Evolutionary conservation across 1,140 invertebrate species (phyloP).

Genomic region (Drosophila pruinosa): DNA sequence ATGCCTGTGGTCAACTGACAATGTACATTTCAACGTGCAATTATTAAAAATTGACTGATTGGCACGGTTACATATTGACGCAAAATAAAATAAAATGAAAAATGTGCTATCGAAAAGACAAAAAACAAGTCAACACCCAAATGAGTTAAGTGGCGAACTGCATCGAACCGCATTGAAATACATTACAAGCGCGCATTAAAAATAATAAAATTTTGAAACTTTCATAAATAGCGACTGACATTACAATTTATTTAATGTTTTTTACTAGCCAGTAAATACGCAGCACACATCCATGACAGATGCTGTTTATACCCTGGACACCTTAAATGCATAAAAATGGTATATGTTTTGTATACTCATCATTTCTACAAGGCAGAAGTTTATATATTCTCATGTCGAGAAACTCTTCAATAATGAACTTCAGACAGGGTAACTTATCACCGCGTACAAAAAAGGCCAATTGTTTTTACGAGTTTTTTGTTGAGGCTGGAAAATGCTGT

Average conservation of each 20-base stretch:
- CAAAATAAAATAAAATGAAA: slow-evolving; percentile 19
- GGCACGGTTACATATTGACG: slow-evolving; percentile 26
- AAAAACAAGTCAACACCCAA: slow-evolving; percentile 51
- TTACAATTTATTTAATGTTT: slow-evolving; percentile 52
- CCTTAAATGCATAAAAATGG: not conserved
- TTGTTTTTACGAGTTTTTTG: slow-evolving; percentile 20
- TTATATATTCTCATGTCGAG: too few species aligned
- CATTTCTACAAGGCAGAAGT: too few species aligned
- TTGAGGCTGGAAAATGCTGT: slow-evolving; percentile 40
- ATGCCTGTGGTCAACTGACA: slow-evolving; percentile 45
- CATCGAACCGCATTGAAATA: slow-evolving; percentile 44
- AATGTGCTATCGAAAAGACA: slow-evolving; percentile 16
- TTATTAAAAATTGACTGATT: slow-evolving; percentile 57
- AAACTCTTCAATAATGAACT: too few species aligned
- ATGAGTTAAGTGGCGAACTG: slow-evolving; percentile 64
- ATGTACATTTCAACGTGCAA: slow-evolving; percentile 45
- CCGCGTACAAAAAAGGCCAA: too few species aligned
- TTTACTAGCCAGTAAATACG: not conserved
- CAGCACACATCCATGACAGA: not conserved
- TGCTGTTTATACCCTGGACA: not conserved
- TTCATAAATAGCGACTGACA: slow-evolving; percentile 50
- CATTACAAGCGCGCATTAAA: slow-evolving; percentile 62
- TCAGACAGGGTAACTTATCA: not conserved
- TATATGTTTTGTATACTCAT: too few species aligned
- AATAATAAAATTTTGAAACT: slow-evolving; percentile 65